phyloP scores from a whole-genome alignment of 1,140 invertebrate species.

The Trypoxylus dichotomus region DNA sequence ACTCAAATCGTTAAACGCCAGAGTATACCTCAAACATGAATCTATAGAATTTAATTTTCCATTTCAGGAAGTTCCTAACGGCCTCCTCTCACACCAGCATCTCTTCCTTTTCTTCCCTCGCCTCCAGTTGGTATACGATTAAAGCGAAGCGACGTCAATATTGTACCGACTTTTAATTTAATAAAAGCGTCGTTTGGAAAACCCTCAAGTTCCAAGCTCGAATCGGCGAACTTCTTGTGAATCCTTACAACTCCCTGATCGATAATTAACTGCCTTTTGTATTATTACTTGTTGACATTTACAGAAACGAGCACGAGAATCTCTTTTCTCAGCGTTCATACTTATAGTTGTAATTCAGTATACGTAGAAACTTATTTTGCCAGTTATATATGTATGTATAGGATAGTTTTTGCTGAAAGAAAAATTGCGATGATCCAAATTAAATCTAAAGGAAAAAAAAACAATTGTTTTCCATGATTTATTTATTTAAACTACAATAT shows the following conservation, averaged over 20 bases:
- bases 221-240: background rate
- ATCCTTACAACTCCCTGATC: background rate
- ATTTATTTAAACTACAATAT: too few relatives aligned
- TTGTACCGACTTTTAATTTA: conserved; percentile 8
- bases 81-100: background rate
- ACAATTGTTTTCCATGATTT: too few relatives aligned
- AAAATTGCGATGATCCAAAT: too few relatives aligned
- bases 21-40: too few relatives aligned
- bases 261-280: conserved; percentile 17
- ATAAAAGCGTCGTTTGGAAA: conserved; percentile 20
- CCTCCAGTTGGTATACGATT: background rate
- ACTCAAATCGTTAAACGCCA: too few relatives aligned
- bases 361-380: too few relatives aligned
- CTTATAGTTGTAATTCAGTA: too few relatives aligned
- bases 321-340: too few relatives aligned
- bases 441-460: too few relatives aligned
- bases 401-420: too few relatives aligned
- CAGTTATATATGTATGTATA: too few relatives aligned
- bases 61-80: background rate
- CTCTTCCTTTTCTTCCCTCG: background rate
- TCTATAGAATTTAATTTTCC: background rate
- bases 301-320: background rate
- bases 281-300: conserved; percentile 21
- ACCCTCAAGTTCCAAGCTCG: conserved; percentile 8
- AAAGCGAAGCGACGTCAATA: background rate